Percentiles rank a stretch among this genome's conserved stretches.
Evolutionary conservation across 1,140 invertebrate species (phyloP).

Genomic region (Megalonaias nervosa): DNA sequence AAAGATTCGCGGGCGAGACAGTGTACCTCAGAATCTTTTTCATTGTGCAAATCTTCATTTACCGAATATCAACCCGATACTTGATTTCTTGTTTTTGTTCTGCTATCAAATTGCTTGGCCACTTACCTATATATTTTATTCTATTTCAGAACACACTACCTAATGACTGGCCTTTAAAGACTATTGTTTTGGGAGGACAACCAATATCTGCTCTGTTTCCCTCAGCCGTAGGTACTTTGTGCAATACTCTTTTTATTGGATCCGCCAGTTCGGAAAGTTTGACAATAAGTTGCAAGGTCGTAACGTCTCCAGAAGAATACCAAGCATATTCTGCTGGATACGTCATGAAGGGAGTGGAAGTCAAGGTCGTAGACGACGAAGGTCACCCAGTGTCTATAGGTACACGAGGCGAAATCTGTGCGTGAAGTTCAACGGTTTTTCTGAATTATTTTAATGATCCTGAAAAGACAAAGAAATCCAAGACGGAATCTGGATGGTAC

Average conservation of each 20-base stretch:
- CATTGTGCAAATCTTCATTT: no score
- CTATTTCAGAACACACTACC: neutral
- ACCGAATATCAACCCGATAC: no score
- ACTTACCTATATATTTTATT: neutral
- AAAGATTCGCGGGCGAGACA: no score
- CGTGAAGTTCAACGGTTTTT: slow-evolving; percentile 13
- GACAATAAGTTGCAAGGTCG: neutral
- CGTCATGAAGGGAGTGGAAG: slow-evolving; percentile 21
- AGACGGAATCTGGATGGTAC: slow-evolving; percentile 39
- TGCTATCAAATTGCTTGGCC: no score
- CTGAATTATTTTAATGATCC: slow-evolving; percentile 32
- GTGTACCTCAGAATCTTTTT: no score
- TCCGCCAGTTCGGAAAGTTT: slow-evolving; percentile 34
- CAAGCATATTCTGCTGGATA: slow-evolving; percentile 8
- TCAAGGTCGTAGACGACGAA: slow-evolving; percentile 35
- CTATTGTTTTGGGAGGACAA: slow-evolving; percentile 7
- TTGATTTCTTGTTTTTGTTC: no score
- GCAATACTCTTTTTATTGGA: neutral
- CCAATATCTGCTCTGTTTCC: slow-evolving; percentile 7
- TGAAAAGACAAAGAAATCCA: slow-evolving; percentile 19
- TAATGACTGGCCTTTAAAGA: slow-evolving; percentile 12
- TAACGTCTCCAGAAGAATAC: neutral
- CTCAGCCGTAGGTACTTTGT: slow-evolving; percentile 10
- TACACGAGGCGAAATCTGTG: slow-evolving; percentile 27
- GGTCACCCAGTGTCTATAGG: slow-evolving; percentile 8